These are phyloP conservation scores for Zaprionus gabonicus DNA, from an alignment of 1,140 invertebrate genomes.

Conservation along the genomic window DNA sequence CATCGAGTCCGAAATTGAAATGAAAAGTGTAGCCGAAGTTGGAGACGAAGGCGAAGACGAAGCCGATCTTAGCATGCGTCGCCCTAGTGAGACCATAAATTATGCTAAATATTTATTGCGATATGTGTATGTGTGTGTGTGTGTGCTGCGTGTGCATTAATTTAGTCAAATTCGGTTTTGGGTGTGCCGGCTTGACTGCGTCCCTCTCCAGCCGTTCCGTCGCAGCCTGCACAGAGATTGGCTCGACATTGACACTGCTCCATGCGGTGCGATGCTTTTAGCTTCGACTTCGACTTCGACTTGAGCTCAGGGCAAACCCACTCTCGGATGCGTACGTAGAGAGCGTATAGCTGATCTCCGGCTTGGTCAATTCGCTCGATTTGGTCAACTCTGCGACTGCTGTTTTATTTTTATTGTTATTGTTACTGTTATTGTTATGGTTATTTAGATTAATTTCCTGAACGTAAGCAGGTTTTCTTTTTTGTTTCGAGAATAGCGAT, in stretches of 20 bases:
- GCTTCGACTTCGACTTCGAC: constrained; percentile 19
- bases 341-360: constrained; percentile 44
- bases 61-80: constrained; percentile 39
- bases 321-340: constrained; percentile 17
- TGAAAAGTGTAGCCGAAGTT: constrained; percentile 41
- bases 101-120: constrained; percentile 68
- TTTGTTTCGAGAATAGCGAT: constrained; percentile 42
- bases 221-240: constrained; percentile 46
- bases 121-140: constrained; percentile 6
- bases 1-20: constrained; percentile 24
- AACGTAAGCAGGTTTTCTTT: constrained; percentile 54
- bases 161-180: constrained; percentile 71
- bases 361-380: constrained; percentile 52
- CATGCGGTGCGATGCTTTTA: constrained; percentile 47
- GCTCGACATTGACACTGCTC: constrained; percentile 57
- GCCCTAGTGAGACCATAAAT: constrained; percentile 66
- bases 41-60: constrained; percentile 9
- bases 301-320: constrained; percentile 27
- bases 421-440: constrained; percentile 54
- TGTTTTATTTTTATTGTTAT: constrained; percentile 19
- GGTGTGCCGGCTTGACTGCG: constrained; percentile 52
- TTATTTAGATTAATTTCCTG: constrained; percentile 79
- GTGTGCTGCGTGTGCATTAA: constrained; percentile 50
- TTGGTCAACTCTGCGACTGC: constrained; percentile 8
- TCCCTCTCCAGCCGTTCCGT: constrained; percentile 26